Evolutionary conservation across 2,113 vertebrate genomes (phyloP), one percentile per base, ranked within the genome.

Genomic region (Xiphorhynchus elegans): DNA sequence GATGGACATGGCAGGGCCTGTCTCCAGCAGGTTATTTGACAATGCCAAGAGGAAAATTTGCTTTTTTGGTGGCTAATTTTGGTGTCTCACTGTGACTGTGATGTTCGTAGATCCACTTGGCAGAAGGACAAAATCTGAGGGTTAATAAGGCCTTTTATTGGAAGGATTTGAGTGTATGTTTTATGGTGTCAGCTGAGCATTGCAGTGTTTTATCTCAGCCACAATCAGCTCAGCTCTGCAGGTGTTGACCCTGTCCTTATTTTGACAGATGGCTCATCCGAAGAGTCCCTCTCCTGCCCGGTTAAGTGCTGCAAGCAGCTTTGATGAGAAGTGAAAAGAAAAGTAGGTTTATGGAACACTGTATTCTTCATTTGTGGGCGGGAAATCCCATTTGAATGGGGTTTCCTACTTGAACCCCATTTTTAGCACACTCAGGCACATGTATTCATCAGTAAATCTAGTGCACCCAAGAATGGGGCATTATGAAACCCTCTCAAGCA

Each of bases 261-360:
- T 87, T 90, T 86, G 47, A 92, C 96, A 98, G 98, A 81, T 98
- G 94, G 98, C 98, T 96, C 98, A 98, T 23, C 98, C 98, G 0
- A 97, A 96, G 90, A 98, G 98, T 74, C 98, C 98, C 82, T 95
- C 96, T 1, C 98, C 98, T 42, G 84, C 96, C 88, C 84, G 59
- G 55, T 33, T 97, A 31, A 95, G 73, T 16, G 40, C 96, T 35
- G 79, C 96, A 50, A 97, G 78, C 96, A 97, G 93, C 96, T 98
- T 98, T 87, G 98, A 98, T 69, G 98, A 98, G 11, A 90, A 96
- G 64, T 84, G 1, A 56, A 83, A 63, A 42, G 31, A 49, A 77
- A 97, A 96, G 74, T 97, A 97, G 89, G 68, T 40, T 75, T 44
- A 37, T 28, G 31, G 69, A 87, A 37, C 68, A 33, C 29, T 8